These are phyloP conservation scores for Lithophane ornitopus DNA, from an alignment of 2,888 invertebrate genomes.

Conservation along the genomic window DNA sequence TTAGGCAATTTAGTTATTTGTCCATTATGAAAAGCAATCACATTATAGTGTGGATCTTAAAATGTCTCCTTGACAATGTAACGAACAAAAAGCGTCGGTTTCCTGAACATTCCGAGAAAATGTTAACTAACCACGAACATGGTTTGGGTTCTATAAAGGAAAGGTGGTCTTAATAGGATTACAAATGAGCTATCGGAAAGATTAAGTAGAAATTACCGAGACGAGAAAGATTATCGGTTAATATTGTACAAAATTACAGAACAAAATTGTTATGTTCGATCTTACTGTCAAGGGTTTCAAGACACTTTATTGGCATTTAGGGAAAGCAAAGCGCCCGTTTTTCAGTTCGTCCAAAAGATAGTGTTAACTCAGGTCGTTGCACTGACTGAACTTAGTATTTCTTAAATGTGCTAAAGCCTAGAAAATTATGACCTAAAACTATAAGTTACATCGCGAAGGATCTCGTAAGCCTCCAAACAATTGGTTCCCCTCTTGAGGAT, in stretches of 20 bases:
- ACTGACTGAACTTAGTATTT: not conserved
- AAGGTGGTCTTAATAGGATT: not conserved
- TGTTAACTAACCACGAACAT: conserved; percentile 9
- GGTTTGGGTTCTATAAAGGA: not conserved
- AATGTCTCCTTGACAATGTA: conserved; percentile 3
- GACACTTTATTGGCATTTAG: not conserved
- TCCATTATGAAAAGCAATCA: conserved; percentile 7
- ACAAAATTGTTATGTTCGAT: not conserved
- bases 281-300: not conserved
- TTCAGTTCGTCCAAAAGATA: not conserved
- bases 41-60: conserved; percentile 10
- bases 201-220: not conserved
- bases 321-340: not conserved
- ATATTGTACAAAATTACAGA: no score
- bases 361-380: not conserved
- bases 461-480: not conserved
- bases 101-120: not conserved
- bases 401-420: not conserved
- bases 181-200: conserved; percentile 6
- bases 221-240: not conserved
- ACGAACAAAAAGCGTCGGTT: not conserved
- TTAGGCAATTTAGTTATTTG: not conserved
- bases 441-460: not conserved
- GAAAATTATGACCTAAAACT: not conserved
- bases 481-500: not conserved